Evolutionary conservation across 2,797 vertebrate genomes (phyloP).

Genomic region (Alauda arvensis): DNA sequence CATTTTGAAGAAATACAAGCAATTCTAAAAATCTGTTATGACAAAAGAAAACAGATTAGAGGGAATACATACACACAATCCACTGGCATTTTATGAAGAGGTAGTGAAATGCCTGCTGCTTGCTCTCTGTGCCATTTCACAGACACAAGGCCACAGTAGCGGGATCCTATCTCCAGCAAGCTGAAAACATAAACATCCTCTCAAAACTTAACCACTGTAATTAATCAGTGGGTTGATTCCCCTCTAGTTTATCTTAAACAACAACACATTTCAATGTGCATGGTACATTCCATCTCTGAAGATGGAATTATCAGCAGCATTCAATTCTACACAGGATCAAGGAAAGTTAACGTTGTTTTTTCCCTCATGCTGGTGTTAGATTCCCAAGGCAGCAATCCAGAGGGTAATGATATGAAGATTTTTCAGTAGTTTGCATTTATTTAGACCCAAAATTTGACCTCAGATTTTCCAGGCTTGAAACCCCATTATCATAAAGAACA

Average conservation of each 20-base stretch:
- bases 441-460: neutral
- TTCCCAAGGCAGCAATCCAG: neutral
- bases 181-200: conserved; percentile 32
- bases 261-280: neutral
- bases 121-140: neutral
- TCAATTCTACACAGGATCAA: neutral
- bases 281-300: neutral
- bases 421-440: neutral
- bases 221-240: conserved; percentile 28
- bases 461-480: neutral
- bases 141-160: neutral
- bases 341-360: neutral
- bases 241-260: neutral
- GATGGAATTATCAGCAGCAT: neutral
- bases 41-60: neutral
- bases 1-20: neutral
- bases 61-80: neutral
- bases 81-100: neutral
- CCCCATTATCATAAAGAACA: neutral
- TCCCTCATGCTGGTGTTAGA: neutral
- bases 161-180: neutral
- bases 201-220: neutral
- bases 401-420: neutral
- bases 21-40: neutral
- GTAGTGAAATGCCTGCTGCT: neutral